Percentiles rank a stretch among this genome's conserved stretches.
phyloP scores from a whole-genome alignment of 2,888 invertebrate species.

The Parnassius apollo region DNA sequence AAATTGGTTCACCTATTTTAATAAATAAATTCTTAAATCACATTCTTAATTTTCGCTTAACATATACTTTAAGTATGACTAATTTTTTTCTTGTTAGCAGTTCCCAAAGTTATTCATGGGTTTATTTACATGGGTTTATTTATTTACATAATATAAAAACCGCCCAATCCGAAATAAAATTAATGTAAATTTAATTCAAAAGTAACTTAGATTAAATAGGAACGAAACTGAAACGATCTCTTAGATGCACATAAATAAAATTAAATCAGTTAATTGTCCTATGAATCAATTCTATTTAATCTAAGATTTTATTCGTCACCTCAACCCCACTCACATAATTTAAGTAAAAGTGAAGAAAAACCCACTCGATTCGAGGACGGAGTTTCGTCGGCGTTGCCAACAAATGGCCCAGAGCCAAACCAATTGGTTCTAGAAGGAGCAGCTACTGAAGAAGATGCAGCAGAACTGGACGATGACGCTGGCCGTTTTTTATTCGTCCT shows the following conservation, averaged over 20 bases:
- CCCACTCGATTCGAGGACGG: conserved; percentile 73
- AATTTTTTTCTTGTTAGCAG: conserved; percentile 6
- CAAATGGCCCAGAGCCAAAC: conserved; percentile 77
- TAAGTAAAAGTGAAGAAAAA: conserved; percentile 73
- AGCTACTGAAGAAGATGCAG: conserved; percentile 49
- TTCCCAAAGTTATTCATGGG: neutral
- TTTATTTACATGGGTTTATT: neutral
- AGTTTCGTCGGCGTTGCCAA: conserved; percentile 70
- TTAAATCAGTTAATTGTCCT: conserved; percentile 17
- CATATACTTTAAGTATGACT: neutral
- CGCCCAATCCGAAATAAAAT: neutral
- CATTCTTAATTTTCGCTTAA: neutral
- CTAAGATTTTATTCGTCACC: conserved; percentile 60
- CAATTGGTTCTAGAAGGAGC: conserved; percentile 64
- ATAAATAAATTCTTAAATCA: conserved; percentile 1
- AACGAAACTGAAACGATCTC: neutral
- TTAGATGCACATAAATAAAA: neutral
- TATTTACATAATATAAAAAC: too few species aligned
- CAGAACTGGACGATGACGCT: conserved; percentile 47
- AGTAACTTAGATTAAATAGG: conserved; percentile 5
- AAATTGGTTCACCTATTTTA: neutral
- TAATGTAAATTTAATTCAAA: conserved; percentile 2
- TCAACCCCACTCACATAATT: conserved; percentile 72
- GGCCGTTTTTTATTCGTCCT: conserved; percentile 54
- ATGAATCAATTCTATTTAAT: conserved; percentile 57